A percentile compares a stretch with the other conserved stretches of the same genome.
Evolutionary conservation across 1,140 invertebrate genomes (phyloP).

Genomic region (Melanaphis sacchari): DNA sequence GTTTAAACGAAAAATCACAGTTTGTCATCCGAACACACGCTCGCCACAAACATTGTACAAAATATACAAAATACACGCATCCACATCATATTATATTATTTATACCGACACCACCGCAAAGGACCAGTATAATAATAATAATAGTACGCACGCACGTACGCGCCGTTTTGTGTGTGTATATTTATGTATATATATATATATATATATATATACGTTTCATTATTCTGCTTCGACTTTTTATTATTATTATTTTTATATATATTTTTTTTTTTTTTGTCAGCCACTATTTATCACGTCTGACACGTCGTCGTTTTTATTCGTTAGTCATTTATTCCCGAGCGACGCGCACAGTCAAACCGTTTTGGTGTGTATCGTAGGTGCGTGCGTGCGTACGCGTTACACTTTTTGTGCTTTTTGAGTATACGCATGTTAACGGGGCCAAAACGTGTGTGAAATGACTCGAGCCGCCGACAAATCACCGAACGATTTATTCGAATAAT

Average conservation of each 20-base stretch:
- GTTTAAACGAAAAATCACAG: background rate
- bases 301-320: background rate
- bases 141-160: background rate
- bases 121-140: background rate
- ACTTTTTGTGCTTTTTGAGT: background rate
- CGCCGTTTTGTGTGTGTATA: background rate
- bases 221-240: background rate
- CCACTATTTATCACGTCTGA: background rate
- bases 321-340: slow-evolving; percentile 7
- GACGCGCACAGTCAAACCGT: background rate
- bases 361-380: background rate
- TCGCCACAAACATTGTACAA: background rate
- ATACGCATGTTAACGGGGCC: background rate
- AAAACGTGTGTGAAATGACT: background rate
- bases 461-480: slow-evolving; percentile 10
- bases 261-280: background rate
- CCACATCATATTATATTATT: background rate
- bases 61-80: background rate
- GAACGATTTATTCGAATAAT: background rate
- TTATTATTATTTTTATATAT: background rate
- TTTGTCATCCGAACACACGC: background rate
- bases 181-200: background rate
- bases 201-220: background rate
- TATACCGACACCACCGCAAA: background rate
- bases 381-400: background rate